Base-by-base conservation (phyloP, 1,140 invertebrate genomes). In the Drosophila subpulchrella region DNA sequence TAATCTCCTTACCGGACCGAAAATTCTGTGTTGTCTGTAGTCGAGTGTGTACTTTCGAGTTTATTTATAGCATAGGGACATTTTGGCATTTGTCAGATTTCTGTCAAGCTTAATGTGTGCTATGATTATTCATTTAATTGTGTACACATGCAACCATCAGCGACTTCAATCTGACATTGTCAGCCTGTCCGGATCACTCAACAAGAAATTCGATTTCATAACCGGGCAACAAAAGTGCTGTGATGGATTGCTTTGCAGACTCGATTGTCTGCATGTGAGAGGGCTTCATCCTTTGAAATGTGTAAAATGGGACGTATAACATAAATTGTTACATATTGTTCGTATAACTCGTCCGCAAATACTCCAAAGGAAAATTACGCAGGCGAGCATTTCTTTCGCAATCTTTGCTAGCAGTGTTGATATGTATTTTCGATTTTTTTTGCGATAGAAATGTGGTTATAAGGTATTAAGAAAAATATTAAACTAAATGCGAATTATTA, bases 41-140 rank as follows among this genome's bases (percentile, higher is more conserved):
- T 5, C 12, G 44, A 63, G 8, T 20, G 4, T 12, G 27, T 20
- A 32, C 13, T 17, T 30, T n/a, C 59, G 13, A 13, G 11, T 8
- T 7, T 20, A 46, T 42, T 7, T n/a, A 46, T 47, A 15, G 39
- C 8, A 63, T 48, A 60, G n/a, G 13, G 2, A 30, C 4, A 17
- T 27, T 67, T 39, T 15, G 65, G 51, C 67, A 71, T 58, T 70
- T 71, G 68, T 72, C 66, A 72, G 66, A 50, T 71, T 72, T 27
- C 68, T 72, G 65, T 71, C 66, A 50, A 13, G 42, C 65, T 50
- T 42, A 50, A 72, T 56, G 38, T 46, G 39, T 6, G 44, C 48
- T 47, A 68, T 71, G 68, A 58, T 58, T 71, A 71, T 58, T 71
- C 42, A 48, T 72, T 72, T 58, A 71, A 71, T 58, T 71, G 30